These are phyloP conservation scores for Anoplolepis gracilipes DNA, from an alignment of 1,140 invertebrate genomes.

Conservation along the genomic window DNA sequence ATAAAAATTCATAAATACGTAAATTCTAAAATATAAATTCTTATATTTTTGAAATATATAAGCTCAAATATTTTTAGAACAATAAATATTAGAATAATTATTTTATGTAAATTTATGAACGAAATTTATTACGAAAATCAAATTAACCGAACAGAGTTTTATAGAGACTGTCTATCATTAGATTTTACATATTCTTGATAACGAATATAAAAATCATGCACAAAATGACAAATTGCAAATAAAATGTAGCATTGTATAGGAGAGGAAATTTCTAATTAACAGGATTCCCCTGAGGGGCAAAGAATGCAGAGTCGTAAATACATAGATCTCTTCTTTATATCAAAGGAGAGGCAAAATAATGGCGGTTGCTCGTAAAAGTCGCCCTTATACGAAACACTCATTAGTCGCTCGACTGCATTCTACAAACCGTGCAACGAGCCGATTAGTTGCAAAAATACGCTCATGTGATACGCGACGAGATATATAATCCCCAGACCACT, in stretches of 20 bases:
- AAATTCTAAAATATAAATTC: not conserved
- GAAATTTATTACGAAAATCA: not conserved
- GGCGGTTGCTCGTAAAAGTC: constrained; percentile 53
- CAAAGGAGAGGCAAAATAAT: constrained; percentile 55
- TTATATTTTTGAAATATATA: not conserved
- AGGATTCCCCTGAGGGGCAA: too few species aligned
- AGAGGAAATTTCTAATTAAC: constrained; percentile 27
- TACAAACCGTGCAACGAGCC: constrained; percentile 1
- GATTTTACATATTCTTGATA: constrained; percentile 3
- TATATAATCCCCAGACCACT: not conserved
- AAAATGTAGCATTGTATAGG: not conserved
- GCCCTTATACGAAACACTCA: constrained; percentile 38
- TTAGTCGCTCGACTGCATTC: constrained; percentile 40
- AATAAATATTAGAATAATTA: not conserved
- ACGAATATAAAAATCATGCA: not conserved
- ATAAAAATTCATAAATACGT: not conserved
- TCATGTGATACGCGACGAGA: not conserved
- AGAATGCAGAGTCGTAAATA: not conserved
- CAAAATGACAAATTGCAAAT: not conserved
- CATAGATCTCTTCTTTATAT: constrained; percentile 57
- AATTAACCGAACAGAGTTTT: not conserved
- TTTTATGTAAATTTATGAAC: not conserved
- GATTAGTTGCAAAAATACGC: constrained; percentile 36
- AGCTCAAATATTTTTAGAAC: not conserved
- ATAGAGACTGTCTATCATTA: not conserved